These are phyloP conservation scores for Nyctibius bracteatus DNA, from an alignment of 2,113 vertebrate species.

Conservation along the genomic window DNA sequence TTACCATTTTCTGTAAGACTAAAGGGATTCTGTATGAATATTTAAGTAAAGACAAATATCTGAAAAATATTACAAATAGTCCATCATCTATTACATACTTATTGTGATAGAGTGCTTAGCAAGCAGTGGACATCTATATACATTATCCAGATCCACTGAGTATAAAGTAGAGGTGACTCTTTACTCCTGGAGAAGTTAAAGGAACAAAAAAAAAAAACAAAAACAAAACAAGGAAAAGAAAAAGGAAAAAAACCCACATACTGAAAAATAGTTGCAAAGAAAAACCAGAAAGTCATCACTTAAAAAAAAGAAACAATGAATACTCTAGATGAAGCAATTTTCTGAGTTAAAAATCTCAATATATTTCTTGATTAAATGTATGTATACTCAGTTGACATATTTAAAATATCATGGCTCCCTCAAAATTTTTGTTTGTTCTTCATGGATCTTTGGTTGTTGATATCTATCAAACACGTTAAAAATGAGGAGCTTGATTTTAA, in stretches of 20 bases:
- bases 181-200: not conserved
- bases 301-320: not conserved
- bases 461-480: not conserved
- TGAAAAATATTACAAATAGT: not conserved
- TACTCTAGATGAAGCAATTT: not conserved
- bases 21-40: not conserved
- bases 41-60: not conserved
- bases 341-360: not conserved
- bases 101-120: not conserved
- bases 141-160: not conserved
- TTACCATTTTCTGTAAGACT: not conserved
- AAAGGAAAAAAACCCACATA: not conserved
- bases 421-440: not conserved
- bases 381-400: not conserved
- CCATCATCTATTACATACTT: not conserved
- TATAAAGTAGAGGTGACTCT: not conserved
- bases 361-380: not conserved
- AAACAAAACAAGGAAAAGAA: not conserved
- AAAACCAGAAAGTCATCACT: accelerated
- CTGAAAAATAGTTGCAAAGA: not conserved
- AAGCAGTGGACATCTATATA: not conserved
- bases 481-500: not conserved
- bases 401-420: not conserved
- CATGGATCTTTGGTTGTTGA: not conserved
- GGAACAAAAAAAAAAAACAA: not conserved